Base-by-base conservation (phyloP, 1,140 invertebrate species). In the Cheumatopsyche charites region DNA sequence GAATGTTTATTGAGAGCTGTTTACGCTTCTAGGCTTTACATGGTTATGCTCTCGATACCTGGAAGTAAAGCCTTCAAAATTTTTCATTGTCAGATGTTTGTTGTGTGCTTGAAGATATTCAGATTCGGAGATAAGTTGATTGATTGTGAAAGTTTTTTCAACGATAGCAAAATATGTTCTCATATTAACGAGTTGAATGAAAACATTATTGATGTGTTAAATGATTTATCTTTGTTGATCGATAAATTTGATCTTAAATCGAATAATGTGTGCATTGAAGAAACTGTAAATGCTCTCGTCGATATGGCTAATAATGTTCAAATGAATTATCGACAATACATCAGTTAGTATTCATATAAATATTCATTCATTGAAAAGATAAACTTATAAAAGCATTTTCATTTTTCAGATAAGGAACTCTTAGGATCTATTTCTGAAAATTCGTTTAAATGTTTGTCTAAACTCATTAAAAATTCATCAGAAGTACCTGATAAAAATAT, bases 11-110 rank as follows among this genome's bases (percentile, higher is more conserved):
- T 70, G 2, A 25, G 67, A 12, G 62, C 67, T 4, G 70, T 75
- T 12, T 55, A 55, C 11, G 67, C 74, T 7, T 67, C 67, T 13
- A 70, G 71, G 17, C 29, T 69, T 12, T 75, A 75, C 26, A 9
- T 75, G 2, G 42, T 21, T 2, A 75, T 75, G 74, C 45, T 70
- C 29, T 55, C 49, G 1, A 70, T 75, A 13, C 74, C 74, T 19
- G 74, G 74, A 7, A 73, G 74, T 25, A 26, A 65, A 7, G 72
- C 69, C 15, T 76, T 71, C 36, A 55, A 52, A 11, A 55, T 76
- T 1, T 76, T 65, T 43, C 74, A 76, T 49, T 19, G 41, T 19
- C 71, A 73, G 29, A 63, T 76, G 65, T 71, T 67, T 17, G 45
- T 73, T 4, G 52, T 55, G 9, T 76, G 74, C 61, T 61, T 76